Evolutionary conservation across 2,797 vertebrate species (phyloP).

Genomic region (Pantherophis alleghaniensis): DNA sequence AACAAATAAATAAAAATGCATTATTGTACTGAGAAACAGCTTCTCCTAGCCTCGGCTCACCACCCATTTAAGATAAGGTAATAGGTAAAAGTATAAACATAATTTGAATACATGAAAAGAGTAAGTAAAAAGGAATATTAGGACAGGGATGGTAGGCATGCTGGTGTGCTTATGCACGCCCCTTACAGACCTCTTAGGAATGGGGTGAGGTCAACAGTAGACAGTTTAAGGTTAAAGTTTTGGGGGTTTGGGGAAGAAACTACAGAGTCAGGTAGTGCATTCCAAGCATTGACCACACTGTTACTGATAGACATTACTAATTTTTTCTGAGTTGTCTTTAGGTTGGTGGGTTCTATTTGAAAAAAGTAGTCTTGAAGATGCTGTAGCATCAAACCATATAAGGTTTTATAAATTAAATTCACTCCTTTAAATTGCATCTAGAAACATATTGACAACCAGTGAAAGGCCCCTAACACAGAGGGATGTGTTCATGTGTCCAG

Average conservation of each 20-base stretch:
- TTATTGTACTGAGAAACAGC: neutral
- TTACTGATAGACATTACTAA: neutral
- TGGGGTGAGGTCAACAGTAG: too few relatives aligned
- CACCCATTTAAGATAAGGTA: neutral
- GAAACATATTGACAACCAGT: neutral
- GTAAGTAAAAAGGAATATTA: too few relatives aligned
- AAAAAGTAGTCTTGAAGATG: neutral
- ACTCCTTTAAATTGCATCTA: neutral
- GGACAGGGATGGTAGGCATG: too few relatives aligned
- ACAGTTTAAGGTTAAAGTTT: too few relatives aligned
- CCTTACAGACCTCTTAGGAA: too few relatives aligned
- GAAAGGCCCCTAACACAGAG: neutral
- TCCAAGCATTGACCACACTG: too few relatives aligned
- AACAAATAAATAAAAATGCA: neutral
- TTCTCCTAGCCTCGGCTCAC: neutral
- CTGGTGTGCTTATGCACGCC: too few relatives aligned
- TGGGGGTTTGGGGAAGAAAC: too few relatives aligned
- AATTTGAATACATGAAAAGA: too few relatives aligned
- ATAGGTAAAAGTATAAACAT: too few relatives aligned
- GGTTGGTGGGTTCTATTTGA: neutral
- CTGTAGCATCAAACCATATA: neutral
- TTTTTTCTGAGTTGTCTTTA: neutral
- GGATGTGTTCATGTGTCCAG: neutral
- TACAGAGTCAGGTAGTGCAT: too few relatives aligned
- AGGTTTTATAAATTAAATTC: neutral